phyloP scores from a whole-genome alignment of 2,113 vertebrate species.

The Erpornis zantholeuca region DNA sequence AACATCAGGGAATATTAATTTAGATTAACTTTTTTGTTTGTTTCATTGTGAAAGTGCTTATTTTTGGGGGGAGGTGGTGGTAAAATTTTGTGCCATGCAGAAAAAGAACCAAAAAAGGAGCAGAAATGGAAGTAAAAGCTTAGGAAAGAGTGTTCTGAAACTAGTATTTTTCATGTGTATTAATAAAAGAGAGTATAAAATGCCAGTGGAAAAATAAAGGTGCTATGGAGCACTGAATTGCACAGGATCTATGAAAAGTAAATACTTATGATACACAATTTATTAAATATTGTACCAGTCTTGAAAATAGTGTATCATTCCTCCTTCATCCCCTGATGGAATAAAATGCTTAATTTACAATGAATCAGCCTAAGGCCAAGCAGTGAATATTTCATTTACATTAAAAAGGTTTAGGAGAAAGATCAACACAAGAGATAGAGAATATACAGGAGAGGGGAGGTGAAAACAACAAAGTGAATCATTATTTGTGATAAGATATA shows the following conservation, averaged over 20 bases:
- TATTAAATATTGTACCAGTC: neutral
- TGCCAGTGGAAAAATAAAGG: neutral
- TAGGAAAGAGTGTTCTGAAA: neutral
- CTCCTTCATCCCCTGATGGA: neutral
- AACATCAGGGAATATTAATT: neutral
- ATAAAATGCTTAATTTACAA: conserved; percentile 13
- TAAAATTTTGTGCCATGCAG: neutral
- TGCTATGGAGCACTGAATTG: neutral
- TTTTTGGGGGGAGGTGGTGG: fast-evolving
- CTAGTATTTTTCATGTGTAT: neutral
- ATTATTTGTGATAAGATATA: neutral
- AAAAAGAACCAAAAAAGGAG: neutral
- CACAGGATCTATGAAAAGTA: neutral
- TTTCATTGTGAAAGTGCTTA: neutral
- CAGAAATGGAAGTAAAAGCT: neutral
- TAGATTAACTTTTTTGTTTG: neutral
- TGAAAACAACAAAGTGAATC: neutral
- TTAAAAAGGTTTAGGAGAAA: neutral
- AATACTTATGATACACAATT: neutral
- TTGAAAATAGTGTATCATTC: neutral
- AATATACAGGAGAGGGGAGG: neutral
- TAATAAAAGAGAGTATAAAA: neutral
- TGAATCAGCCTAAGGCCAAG: neutral
- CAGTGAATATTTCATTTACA: conserved; percentile 16
- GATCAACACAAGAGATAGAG: neutral